Evolutionary conservation across 1,140 invertebrate species (phyloP).

Genomic region (Cyrtorhinus lividipennis): DNA sequence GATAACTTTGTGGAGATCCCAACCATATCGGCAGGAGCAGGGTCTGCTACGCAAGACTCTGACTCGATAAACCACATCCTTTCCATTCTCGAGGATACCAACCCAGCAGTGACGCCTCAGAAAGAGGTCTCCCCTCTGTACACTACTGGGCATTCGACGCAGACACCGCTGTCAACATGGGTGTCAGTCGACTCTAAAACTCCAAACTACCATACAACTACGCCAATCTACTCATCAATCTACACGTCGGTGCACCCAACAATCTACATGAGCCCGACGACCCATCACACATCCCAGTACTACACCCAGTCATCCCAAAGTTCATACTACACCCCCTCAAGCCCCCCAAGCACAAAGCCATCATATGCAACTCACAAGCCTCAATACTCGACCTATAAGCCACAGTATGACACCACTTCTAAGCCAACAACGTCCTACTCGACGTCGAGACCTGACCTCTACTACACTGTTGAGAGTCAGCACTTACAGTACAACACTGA

Average conservation of each 20-base stretch:
- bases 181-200: slow-evolving; percentile 33
- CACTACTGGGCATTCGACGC: slow-evolving; percentile 26
- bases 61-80: slow-evolving; percentile 35
- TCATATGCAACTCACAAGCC: slow-evolving; percentile 1
- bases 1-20: slow-evolving; percentile 36
- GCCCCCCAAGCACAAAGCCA: not conserved
- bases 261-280: slow-evolving; percentile 25
- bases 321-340: slow-evolving; percentile 13
- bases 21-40: slow-evolving; percentile 34
- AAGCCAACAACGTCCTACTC: not conserved
- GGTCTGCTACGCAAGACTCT: slow-evolving; percentile 27
- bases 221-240: slow-evolving; percentile 23
- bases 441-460: not conserved
- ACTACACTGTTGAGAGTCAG: not conserved
- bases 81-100: slow-evolving; percentile 29
- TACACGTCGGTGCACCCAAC: slow-evolving; percentile 20
- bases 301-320: slow-evolving; percentile 29
- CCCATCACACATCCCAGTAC: slow-evolving; percentile 20
- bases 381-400: slow-evolving; percentile 4
- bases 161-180: slow-evolving; percentile 35
- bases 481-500: not conserved
- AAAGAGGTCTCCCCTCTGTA: not conserved
- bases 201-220: slow-evolving; percentile 19
- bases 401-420: not conserved
- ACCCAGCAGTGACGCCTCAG: slow-evolving; percentile 21